A percentile compares a stretch with the other conserved stretches of the same genome.
Conservation (phyloP, 2,888 invertebrate genomes). For the Serrognathus titanus region DNA sequence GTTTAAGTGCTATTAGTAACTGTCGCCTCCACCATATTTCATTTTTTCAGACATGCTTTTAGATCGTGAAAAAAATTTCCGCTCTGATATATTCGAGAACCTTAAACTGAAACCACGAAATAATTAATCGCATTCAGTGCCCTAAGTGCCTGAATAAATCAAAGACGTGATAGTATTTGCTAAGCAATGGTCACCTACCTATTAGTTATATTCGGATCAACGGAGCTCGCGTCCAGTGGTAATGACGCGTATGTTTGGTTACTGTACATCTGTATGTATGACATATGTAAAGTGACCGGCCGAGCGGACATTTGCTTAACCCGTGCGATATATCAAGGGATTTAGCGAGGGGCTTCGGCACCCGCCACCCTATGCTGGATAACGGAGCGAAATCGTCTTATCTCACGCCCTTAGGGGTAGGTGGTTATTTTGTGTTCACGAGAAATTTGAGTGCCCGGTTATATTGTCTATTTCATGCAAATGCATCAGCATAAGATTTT, state of each 20-base stretch:
- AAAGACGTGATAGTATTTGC: slow-evolving; percentile 5
- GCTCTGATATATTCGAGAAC: slow-evolving; percentile 11
- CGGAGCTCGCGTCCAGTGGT: slow-evolving; percentile 19
- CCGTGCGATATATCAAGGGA: slow-evolving; percentile 48
- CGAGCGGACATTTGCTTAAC: slow-evolving; percentile 46
- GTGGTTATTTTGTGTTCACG: slow-evolving; percentile 21
- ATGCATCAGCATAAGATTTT: neutral
- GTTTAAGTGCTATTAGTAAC: too few species aligned
- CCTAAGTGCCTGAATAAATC: slow-evolving; percentile 13
- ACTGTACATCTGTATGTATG: slow-evolving; percentile 43
- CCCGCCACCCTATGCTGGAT: slow-evolving; percentile 1
- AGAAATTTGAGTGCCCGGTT: slow-evolving; percentile 21
- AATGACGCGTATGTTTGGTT: slow-evolving; percentile 37
- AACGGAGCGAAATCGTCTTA: slow-evolving; percentile 26
- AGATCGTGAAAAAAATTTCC: neutral
- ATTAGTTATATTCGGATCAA: neutral
- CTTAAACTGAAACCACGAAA: slow-evolving; percentile 15
- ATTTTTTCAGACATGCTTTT: too few species aligned
- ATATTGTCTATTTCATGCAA: neutral
- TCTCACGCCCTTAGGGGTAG: slow-evolving; percentile 23
- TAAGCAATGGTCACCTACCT: neutral
- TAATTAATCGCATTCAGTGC: slow-evolving; percentile 15
- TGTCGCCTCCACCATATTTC: too few species aligned
- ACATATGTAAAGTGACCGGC: slow-evolving; percentile 47
- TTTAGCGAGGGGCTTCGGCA: slow-evolving; percentile 36